phyloP scores from a whole-genome alignment of 2,888 invertebrate species.

The Autographa gamma region DNA sequence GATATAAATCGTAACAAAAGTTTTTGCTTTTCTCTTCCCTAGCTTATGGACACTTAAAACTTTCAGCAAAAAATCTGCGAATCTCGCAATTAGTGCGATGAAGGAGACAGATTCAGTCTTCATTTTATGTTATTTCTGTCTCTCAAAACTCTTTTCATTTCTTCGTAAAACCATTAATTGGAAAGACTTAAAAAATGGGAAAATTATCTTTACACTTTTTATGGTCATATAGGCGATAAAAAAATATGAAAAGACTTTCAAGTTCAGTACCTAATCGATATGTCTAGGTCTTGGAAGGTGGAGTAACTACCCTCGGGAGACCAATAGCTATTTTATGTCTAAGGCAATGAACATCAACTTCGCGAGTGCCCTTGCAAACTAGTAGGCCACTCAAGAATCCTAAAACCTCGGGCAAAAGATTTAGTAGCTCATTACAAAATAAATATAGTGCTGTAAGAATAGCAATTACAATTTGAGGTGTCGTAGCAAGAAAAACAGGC shows the following conservation, averaged over 20 bases:
- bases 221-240: conserved; percentile 16
- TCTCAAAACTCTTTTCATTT: conserved; percentile 16
- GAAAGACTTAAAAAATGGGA: conserved; percentile 21
- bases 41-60: conserved; percentile 17
- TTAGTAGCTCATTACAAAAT: neutral
- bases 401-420: neutral
- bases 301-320: conserved; percentile 46
- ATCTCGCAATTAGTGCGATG: conserved; percentile 55
- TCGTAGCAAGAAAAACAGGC: no score
- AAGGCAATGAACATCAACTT: conserved; percentile 51
- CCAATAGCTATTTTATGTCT: conserved; percentile 54
- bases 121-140: conserved; percentile 30
- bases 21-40: conserved; percentile 1
- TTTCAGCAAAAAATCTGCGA: conserved; percentile 40
- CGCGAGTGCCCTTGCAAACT: conserved; percentile 38
- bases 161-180: neutral
- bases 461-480: neutral
- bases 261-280: conserved; percentile 56
- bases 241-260: conserved; percentile 25
- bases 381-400: neutral
- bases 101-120: conserved; percentile 28
- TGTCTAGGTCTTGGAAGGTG: conserved; percentile 58
- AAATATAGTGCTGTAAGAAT: neutral
- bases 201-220: conserved; percentile 32
- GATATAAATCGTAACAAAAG: no score